phyloP scores from a whole-genome alignment of 2,797 vertebrate genomes.

The Eremophila alpestris region DNA sequence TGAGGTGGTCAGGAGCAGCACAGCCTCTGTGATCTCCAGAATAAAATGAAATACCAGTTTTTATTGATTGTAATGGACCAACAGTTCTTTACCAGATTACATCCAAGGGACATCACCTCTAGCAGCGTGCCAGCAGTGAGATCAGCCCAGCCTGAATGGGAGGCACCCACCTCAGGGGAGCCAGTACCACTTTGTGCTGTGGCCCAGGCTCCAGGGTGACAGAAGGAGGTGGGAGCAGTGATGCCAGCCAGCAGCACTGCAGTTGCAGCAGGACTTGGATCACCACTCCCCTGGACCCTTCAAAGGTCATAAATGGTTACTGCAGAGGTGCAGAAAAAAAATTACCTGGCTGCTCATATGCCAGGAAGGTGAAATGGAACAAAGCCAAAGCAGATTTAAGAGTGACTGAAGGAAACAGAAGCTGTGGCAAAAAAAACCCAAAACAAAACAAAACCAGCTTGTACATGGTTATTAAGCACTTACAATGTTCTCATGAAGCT shows the following conservation, averaged over 20 bases:
- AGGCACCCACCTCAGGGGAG: neutral
- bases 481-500: slow-evolving; percentile 5
- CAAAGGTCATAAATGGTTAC: neutral
- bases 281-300: neutral
- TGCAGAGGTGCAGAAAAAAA: neutral
- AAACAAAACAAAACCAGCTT: neutral
- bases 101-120: neutral
- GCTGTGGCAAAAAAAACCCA: neutral
- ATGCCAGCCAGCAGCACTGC: neutral
- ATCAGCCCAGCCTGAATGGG: neutral
- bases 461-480: neutral
- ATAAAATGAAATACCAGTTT: neutral
- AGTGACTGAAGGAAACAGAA: slow-evolving; percentile 5
- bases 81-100: neutral
- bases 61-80: neutral
- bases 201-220: neutral
- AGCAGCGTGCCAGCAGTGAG: neutral
- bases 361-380: neutral
- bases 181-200: neutral
- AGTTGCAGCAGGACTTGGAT: neutral
- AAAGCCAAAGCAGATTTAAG: neutral
- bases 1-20: neutral
- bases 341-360: accelerated
- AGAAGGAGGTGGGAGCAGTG: neutral
- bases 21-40: neutral